phyloP scores from a whole-genome alignment of 2,113 vertebrate species.

The Sula dactylatra region DNA sequence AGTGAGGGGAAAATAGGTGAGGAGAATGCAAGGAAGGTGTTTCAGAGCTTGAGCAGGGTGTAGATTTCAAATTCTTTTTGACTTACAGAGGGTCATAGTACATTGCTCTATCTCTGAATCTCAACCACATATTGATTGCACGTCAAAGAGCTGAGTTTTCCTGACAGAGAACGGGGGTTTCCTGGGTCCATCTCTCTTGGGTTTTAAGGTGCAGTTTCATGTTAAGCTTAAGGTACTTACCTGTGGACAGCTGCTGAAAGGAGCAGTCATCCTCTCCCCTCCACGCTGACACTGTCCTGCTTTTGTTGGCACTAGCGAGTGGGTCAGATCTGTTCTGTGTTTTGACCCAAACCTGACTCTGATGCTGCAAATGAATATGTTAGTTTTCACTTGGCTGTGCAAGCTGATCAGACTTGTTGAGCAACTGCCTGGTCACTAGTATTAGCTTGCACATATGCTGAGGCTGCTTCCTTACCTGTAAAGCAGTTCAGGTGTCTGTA shows the following conservation, averaged over 20 bases:
- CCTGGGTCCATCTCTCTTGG: neutral
- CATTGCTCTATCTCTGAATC: neutral
- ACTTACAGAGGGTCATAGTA: neutral
- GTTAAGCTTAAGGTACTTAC: neutral
- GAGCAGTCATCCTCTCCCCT: accelerated
- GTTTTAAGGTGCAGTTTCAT: neutral
- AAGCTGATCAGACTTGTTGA: neutral
- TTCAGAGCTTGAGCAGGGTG: neutral
- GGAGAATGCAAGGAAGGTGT: neutral
- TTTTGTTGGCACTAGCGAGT: neutral
- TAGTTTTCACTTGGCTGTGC: neutral
- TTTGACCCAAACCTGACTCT: neutral
- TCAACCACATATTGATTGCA: accelerated
- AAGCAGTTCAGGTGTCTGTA: neutral
- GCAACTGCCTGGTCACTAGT: neutral
- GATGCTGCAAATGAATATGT: neutral
- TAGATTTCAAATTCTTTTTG: neutral
- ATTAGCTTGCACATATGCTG: neutral
- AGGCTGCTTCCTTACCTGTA: neutral
- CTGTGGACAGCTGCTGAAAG: neutral
- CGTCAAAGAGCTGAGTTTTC: neutral
- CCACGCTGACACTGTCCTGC: neutral
- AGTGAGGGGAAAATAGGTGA: neutral
- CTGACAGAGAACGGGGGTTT: neutral
- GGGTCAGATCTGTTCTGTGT: neutral